Evolutionary conservation across 2,888 invertebrate species (phyloP), one percentile per base, ranked within the genome.

Genomic region (Lycophotia porphyrea): DNA sequence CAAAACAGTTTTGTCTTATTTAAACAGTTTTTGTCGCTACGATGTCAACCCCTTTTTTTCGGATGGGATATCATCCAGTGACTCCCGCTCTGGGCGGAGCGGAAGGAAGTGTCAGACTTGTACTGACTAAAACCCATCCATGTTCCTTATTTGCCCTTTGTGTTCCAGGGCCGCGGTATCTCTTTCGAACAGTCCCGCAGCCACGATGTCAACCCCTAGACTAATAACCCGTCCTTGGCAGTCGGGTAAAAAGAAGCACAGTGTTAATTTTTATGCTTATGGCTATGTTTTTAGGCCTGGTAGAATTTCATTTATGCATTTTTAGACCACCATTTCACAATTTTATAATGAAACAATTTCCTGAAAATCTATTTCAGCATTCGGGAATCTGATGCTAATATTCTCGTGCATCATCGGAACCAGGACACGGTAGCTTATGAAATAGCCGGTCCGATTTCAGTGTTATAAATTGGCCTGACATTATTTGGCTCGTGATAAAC

Each of bases 401-500:
- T 49, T 13, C 65, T 21, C 42, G 24, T 34, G 60, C 42, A 24
- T 61, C 47, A 70, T 24, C 5, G 24, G 31, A 13, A 36, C n/a
- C 47, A 58, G 42, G 31, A 24, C 64, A 74, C 55, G 24, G n/a
- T 21, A 58, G 65, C 61, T 68, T 73, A 79, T 65, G 61, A 68
- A 78, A 75, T 63, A 65, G 68, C 36, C 39, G 60, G 69, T 77
- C 78, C 61, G 67, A 78, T 84, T 82, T 80, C 79, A 79, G 76
- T 79, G 77, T 80, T 80, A 84, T 83, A 88, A 86, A 84, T 83
- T 78, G 83, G 73, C 70, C 82, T 73, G 67, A 71, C 76, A 78
- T 86, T 86, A 85, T 81, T 82, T 82, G 74, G 80, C 70, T 68
- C 49, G 71, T 84, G 85, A 88, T 79, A 81, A 84, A 84, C 77